These are phyloP conservation scores for Hirtodrosophila trivittata DNA, from an alignment of 2,888 invertebrate species.

Conservation along the genomic window DNA sequence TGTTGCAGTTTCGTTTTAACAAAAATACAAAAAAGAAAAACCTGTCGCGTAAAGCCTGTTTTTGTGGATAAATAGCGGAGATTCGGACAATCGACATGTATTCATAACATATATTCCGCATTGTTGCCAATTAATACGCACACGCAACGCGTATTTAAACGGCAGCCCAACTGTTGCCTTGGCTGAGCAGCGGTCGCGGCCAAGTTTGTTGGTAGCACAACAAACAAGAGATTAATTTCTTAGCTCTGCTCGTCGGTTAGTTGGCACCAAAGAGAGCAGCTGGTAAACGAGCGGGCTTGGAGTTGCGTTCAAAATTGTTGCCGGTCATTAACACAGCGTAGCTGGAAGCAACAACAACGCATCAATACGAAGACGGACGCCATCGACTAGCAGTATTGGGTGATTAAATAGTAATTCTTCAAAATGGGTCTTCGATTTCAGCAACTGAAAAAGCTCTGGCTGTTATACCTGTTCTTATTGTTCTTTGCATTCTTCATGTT, in stretches of 20 bases:
- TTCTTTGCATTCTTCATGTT: conserved; percentile 84
- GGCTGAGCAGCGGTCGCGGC: conserved; percentile 15
- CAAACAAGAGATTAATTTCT: conserved; percentile 37
- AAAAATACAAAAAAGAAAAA: conserved; percentile 17
- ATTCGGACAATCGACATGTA: conserved; percentile 41
- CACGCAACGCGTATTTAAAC: conserved; percentile 33
- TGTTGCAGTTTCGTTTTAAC: conserved; percentile 30
- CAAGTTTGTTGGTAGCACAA: conserved; percentile 24
- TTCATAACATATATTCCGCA: conserved; percentile 45
- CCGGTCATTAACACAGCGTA: conserved; percentile 54
- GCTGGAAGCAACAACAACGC: conserved; percentile 50
- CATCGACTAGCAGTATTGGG: conserved; percentile 11
- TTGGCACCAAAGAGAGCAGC: conserved; percentile 55
- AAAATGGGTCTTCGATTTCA: conserved; percentile 82
- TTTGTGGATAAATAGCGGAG: conserved; percentile 26
- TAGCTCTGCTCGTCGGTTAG: conserved; percentile 27
- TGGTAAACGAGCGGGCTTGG: conserved; percentile 19
- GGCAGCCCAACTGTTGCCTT: conserved; percentile 21
- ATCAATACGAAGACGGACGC: conserved; percentile 13
- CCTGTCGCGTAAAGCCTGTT: conserved; percentile 16
- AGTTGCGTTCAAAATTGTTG: conserved; percentile 29
- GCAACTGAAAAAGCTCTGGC: conserved; percentile 82
- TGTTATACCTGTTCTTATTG: conserved; percentile 82
- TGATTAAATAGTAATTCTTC: conserved; percentile 33
- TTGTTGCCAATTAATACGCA: conserved; percentile 33